Conservation (phyloP, 2,888 invertebrate genomes). For the Tortricodes alternella region DNA sequence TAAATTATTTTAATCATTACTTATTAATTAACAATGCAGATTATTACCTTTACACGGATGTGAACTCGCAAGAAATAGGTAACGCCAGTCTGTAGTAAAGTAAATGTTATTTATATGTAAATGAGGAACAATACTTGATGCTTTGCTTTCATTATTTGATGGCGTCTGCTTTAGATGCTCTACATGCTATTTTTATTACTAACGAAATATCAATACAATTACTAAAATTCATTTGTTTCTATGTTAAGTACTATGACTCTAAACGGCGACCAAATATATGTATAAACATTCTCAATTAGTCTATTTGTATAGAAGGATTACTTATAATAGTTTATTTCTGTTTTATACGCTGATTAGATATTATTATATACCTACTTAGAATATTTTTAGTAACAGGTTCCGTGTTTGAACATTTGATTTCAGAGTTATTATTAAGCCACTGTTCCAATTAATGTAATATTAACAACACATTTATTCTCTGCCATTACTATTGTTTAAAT, state of each 20-base stretch:
- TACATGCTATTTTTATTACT: not conserved
- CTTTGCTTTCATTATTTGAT: no score
- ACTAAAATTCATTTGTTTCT: not conserved
- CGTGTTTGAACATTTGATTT: slow-evolving; percentile 12
- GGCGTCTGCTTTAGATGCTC: not conserved
- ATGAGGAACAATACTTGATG: no score
- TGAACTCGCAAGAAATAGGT: no score
- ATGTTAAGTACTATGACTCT: not conserved
- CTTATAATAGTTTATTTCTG: not conserved
- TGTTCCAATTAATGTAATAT: no score
- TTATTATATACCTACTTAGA: not conserved
- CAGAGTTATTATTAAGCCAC: slow-evolving; percentile 9
- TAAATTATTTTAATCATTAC: slow-evolving; percentile 14
- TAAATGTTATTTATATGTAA: no score
- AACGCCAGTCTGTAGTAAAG: no score
- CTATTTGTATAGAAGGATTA: not conserved
- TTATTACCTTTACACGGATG: no score
- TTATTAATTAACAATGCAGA: slow-evolving; percentile 3
- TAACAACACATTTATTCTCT: slow-evolving; percentile 24
- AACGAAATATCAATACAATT: no score
- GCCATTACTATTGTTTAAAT: slow-evolving; percentile 21
- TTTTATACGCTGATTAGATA: not conserved
- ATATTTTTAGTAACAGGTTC: not conserved
- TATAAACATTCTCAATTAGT: not conserved
- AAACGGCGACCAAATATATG: not conserved